Base-by-base conservation (phyloP, 2,113 vertebrate species). In the Apus apus region DNA sequence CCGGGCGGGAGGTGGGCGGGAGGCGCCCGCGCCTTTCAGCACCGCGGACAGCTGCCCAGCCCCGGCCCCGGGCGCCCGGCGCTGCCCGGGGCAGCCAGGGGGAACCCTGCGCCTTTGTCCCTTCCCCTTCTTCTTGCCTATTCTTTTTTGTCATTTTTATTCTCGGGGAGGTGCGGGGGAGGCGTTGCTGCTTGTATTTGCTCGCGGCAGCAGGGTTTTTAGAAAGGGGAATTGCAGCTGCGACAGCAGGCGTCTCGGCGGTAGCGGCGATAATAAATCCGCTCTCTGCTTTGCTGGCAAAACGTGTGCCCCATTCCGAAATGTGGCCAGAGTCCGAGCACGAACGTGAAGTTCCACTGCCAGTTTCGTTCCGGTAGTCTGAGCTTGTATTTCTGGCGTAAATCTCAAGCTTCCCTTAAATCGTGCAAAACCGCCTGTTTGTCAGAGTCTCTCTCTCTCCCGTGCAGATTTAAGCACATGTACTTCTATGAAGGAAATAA, bases 161-260 rank as follows among this genome's bases (percentile, higher is more conserved):
- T 22, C 5, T 50, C 23, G 3, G 4, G 5, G 23, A 17, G 14
- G 20, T 27, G 53, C 14, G 13, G 12, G 45, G 29, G 25, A 53
- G 75, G 45, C 38, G 61, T 86, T 45, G 80, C 80, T 84, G 6
- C 68, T 87, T 26, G 65, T 61, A 17, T 67, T 79, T 36, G 74
- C 60, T 76, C 40, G 87, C 62, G 93, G 89, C 86, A 93, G 96
- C 68, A 34, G 93, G 88, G 23, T 78, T 94, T 94, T 76, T 72
- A 58, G 74, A 53, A 68, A 70, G 77, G 89, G 58, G 53, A 51
- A 95, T 95, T 93, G 87, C 75, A 70, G 79, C 96, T 97, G 97
- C 85, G 76, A 94, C 96, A 96, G 96, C 92, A 92, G 72, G 88
- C 97, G 54, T 87, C 79, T 85, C 20, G 62, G 89, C 94, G 73